A percentile compares a stretch with the other conserved stretches of the same genome.
Evolutionary conservation across 2,113 vertebrate species (phyloP).

Genomic region (Forbesichthys papilliferus): DNA sequence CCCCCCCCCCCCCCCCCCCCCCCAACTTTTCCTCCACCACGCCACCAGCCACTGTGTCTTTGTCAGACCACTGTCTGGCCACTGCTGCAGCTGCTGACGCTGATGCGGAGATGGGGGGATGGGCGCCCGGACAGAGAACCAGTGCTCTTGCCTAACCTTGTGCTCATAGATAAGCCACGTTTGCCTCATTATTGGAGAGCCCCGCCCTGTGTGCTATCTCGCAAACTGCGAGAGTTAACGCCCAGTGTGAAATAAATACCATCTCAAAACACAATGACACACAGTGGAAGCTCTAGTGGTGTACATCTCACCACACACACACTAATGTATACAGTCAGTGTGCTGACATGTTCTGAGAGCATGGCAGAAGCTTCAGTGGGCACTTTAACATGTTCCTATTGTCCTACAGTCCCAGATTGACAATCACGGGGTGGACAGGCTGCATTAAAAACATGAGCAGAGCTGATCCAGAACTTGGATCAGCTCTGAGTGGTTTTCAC

Average conservation of each 20-base stretch:
- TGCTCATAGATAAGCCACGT: slow-evolving; percentile 4
- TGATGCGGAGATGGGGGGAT: slow-evolving; percentile 28
- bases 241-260: background rate
- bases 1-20: background rate
- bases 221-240: background rate
- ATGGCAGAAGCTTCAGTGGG: background rate
- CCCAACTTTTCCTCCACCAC: slow-evolving; percentile 31
- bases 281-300: background rate
- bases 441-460: slow-evolving; percentile 8
- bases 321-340: background rate
- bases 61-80: slow-evolving; percentile 50
- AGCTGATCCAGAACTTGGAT: no score
- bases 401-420: slow-evolving; percentile 3
- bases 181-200: background rate
- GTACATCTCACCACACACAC: background rate
- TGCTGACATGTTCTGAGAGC: background rate
- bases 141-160: slow-evolving; percentile 12
- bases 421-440: slow-evolving; percentile 13
- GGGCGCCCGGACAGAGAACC: slow-evolving; percentile 25
- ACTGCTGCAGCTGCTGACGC: slow-evolving; percentile 9
- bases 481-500: no score
- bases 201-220: background rate
- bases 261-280: background rate
- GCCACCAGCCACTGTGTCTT: slow-evolving; percentile 58
- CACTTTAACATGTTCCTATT: slow-evolving; percentile 9